Evolutionary conservation across 2,888 invertebrate species (phyloP).

Genomic region (Linnaemya tessellans): DNA sequence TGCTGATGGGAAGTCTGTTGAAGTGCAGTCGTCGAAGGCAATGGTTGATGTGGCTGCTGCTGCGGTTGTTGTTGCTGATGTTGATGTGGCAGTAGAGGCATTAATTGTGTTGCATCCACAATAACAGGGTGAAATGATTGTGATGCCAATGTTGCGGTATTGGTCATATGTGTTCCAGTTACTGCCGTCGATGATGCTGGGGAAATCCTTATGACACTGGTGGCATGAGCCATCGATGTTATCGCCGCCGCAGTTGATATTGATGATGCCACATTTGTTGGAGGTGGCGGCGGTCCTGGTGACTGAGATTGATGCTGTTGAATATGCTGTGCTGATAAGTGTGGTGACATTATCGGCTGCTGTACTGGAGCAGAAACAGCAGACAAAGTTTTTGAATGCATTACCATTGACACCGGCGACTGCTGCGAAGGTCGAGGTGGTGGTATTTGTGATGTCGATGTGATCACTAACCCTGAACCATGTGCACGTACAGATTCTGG

Average conservation of each 20-base stretch:
- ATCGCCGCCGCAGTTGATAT: slow-evolving; percentile 73
- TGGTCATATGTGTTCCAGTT: slow-evolving; percentile 69
- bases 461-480: slow-evolving; percentile 76
- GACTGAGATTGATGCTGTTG: slow-evolving; percentile 61
- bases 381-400: slow-evolving; percentile 81
- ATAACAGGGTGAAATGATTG: slow-evolving; percentile 87
- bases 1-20: slow-evolving; percentile 61
- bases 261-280: slow-evolving; percentile 60
- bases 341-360: slow-evolving; percentile 51
- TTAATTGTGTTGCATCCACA: slow-evolving; percentile 91
- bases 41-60: slow-evolving; percentile 79
- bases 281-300: slow-evolving; percentile 72
- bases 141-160: slow-evolving; percentile 56
- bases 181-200: slow-evolving; percentile 85
- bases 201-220: slow-evolving; percentile 93
- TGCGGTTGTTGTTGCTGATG: slow-evolving; percentile 74
- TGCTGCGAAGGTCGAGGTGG: slow-evolving; percentile 80
- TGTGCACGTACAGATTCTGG: slow-evolving; percentile 79
- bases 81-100: slow-evolving; percentile 87
- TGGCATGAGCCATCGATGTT: slow-evolving; percentile 85
- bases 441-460: slow-evolving; percentile 73
- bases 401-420: slow-evolving; percentile 79
- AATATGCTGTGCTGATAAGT: slow-evolving; percentile 60
- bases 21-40: slow-evolving; percentile 76
- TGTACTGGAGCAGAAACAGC: slow-evolving; percentile 76